Conservation (phyloP, 2,888 invertebrate species). For the Anthrax anthrax region DNA sequence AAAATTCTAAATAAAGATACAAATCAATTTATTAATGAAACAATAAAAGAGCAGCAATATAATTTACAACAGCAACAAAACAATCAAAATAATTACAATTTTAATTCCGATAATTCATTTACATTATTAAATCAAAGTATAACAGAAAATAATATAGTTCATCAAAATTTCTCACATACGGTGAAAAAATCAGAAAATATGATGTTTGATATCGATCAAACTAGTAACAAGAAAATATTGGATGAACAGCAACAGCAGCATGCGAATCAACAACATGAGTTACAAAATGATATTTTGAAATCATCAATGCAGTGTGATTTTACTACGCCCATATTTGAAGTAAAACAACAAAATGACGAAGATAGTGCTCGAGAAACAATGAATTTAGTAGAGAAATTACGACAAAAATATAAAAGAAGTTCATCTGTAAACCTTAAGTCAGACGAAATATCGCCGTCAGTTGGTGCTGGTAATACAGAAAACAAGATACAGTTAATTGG, state of each 20-base stretch:
- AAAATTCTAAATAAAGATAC: not conserved
- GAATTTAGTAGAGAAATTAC: constrained; percentile 68
- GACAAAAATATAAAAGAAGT: constrained; percentile 55
- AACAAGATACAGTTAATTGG: no score
- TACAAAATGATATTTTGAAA: not conserved
- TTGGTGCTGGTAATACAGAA: no score
- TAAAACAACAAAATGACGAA: constrained; percentile 37
- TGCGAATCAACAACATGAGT: constrained; percentile 6
- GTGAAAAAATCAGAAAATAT: no score
- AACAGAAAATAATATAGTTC: no score
- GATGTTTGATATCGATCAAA: not conserved
- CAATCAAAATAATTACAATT: no score
- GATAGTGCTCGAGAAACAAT: constrained; percentile 69
- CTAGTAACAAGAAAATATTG: not conserved
- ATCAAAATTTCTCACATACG: no score
- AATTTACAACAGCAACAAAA: no score
- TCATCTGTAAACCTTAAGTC: constrained; percentile 39
- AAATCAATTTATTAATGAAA: not conserved
- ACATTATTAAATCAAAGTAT: no score
- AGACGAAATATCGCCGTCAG: constrained; percentile 23
- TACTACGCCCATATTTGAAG: constrained; percentile 7
- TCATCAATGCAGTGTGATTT: constrained; percentile 3
- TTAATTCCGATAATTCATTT: no score
- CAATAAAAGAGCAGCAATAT: no score
- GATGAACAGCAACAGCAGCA: constrained; percentile 5